Evolutionary conservation across 2,888 invertebrate genomes (phyloP), one percentile per base, ranked within the genome.

Genomic region (Drosophila mayaguana): DNA sequence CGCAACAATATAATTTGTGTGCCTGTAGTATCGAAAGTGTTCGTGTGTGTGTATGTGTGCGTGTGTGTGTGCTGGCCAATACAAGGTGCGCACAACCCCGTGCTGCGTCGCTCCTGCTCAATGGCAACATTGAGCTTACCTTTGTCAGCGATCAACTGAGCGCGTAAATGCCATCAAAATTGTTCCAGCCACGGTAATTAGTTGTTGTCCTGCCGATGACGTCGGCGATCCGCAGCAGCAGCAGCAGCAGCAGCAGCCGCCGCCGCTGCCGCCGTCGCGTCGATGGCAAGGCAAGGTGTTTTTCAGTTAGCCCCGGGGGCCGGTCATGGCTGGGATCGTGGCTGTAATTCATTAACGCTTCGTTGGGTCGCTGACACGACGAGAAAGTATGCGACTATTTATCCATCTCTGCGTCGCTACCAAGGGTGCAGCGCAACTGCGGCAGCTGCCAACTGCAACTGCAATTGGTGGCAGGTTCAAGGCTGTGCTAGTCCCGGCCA

Each of bases 1-100:
- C 89, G 84, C 86, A 88, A 91, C 90, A 88, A 90, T 91, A 91
- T 91, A 90, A 91, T 91, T 90, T 83, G 85, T 84, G 69, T 88
- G 61, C 73, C 89, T 89, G 85, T 69, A 28, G 57, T 61, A 34
- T 56, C 25, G 45, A 32, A 46, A 53, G 34, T 59, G 32, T 48
- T 28, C 12, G 16, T 38, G 46, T 63, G 38, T 45, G 50, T 25
- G 59, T 57, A 55, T 70, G 60, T 61, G 42, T 55, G 62, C 22
- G 59, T 45, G 59, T 70, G 60, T 57, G 38, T 55, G 62, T 34
- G 60, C 56, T 60, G 63, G 50, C 20, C 61, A 59, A 48, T 66
- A 45, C 63, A 70, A 62, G 72, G 77, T 75, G 61, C 70, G 60
- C 36, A 53, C 34, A 42, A 62, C 72, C 72, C 72, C 56, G 54